Base-by-base conservation (phyloP, 2,888 invertebrate genomes). In the Stenodema calcarata region DNA sequence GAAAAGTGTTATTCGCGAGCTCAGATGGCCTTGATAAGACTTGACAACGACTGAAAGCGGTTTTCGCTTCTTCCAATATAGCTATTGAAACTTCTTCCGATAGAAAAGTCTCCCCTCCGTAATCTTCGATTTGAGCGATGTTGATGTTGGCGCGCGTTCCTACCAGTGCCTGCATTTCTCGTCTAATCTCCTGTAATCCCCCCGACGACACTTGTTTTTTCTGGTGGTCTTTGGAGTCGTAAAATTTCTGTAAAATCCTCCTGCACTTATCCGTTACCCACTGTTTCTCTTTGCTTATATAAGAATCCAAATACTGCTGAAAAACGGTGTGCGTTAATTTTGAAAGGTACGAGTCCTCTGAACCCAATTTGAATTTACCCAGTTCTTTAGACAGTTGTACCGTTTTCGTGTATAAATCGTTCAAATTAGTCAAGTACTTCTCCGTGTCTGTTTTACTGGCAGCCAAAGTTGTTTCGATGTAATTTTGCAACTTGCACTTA, bases 51-150 rank as follows among this genome's bases (percentile, higher is more conserved):
- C 96, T 94, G 89, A 99, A 96, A 0, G 98, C 97, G 50, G 95
- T 94, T 91, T 97, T 97, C 0, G 97, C 96, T 90, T 98, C 96
- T 90, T 96, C 97, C 62, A 99, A 92, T 90, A 99, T 94, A 90
- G 95, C 96, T 89, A 98, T 96, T 0, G 98, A 98, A 2, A 99
- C 93, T 90, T 98, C 97, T 91, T 99, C 98, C 0, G 98, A 98
- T 0, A 99, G 93, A 91, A 99, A 98, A 0, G 98, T 99, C 92
- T 99, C 99, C 0, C 98, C 99, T 1, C 98, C 98, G 90, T 97
- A 98, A 91, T 98, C 97, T 91, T 99, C 99, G 73, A 98, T 97
- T 91, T 96, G 96, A 0, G 96, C 97, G 88, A 98, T 97, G 91
- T 98, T 98, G 87, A 98, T 96, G 91, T 98, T 98, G 0, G 97